Evolutionary conservation across 2,888 invertebrate genomes (phyloP), one percentile per base, ranked within the genome.

Genomic region (Homarus gammarus): DNA sequence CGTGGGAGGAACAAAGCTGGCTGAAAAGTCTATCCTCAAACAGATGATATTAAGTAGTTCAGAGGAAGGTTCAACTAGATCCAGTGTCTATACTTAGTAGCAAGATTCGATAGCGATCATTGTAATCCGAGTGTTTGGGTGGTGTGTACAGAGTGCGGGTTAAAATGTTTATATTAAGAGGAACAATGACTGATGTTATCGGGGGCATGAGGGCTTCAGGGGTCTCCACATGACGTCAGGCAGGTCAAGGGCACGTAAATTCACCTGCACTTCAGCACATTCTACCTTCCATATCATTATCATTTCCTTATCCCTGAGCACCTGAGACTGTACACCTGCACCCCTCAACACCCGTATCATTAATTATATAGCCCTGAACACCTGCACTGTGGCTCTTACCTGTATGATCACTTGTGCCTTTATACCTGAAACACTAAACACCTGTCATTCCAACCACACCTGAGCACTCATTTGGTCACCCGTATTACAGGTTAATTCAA

Each of bases 1-100:
- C 51, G 33, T 31, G 78, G 22, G 78, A 33, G 56, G 51, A 49
- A 51, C 56, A 18, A 56, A 78, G 78, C 51, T 78, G 51, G 22
- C 73, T 38, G n/a, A 31, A 33, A 15, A 51, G 56, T 31, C 0
- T 33, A 15, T 51, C 51, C 33, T 49, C 51, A 56, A 51, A 38
- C 56, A 56, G 22, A 56, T 56, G 22, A 56, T 56, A 56, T 56
- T 22, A 56, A 56, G 18, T 56, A 56, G 56, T 56, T 12, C 56
- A 22, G 56, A 12, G 5, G 22, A 56, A 22, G 56, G 15, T 56
- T 22, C 6, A 22, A 22, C 18, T 12, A 56, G 18, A 5, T 22
- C 22, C 18, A 22, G 15, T 3, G 56, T 0, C 56, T 56, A 22
- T 56, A 56, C 0, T 56, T 56, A 18, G 22, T 56, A 12, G 22